Evolutionary conservation across 2,797 vertebrate genomes (phyloP).

Genomic region (Chaetodon trifasciatus): DNA sequence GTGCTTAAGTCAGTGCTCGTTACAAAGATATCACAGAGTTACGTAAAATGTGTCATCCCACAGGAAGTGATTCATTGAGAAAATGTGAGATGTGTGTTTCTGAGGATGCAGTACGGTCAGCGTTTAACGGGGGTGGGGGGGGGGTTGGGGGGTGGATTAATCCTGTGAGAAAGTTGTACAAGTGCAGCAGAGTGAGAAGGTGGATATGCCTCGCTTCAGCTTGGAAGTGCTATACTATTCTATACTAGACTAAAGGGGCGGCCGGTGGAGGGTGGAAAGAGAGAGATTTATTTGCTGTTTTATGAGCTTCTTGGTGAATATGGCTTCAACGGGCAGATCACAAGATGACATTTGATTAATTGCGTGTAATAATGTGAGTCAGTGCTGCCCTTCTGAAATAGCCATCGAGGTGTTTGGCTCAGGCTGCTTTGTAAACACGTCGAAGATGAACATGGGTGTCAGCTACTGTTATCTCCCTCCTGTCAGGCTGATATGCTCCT

Average conservation of each 20-base stretch:
- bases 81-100: conserved; percentile 4
- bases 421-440: conserved; percentile 47
- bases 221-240: not conserved
- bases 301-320: conserved; percentile 5
- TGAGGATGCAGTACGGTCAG: conserved; percentile 3
- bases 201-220: conserved; percentile 8
- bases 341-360: conserved; percentile 40
- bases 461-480: conserved; percentile 23
- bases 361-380: conserved; percentile 16
- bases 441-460: conserved; percentile 31
- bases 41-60: conserved; percentile 21
- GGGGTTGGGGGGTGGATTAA: not conserved
- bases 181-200: conserved; percentile 3
- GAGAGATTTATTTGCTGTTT: conserved; percentile 20
- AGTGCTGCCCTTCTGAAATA: conserved; percentile 2
- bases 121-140: conserved; percentile 1
- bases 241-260: too few species aligned
- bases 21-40: conserved; percentile 38
- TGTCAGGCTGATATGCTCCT: conserved; percentile 28
- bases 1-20: not conserved
- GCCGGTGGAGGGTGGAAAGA: not conserved
- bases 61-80: conserved; percentile 52
- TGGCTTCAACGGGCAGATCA: conserved; percentile 32
- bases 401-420: conserved; percentile 23
- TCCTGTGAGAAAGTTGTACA: conserved; percentile 24